phyloP scores from a whole-genome alignment of 2,888 invertebrate genomes.

The Incurvaria masculella region DNA sequence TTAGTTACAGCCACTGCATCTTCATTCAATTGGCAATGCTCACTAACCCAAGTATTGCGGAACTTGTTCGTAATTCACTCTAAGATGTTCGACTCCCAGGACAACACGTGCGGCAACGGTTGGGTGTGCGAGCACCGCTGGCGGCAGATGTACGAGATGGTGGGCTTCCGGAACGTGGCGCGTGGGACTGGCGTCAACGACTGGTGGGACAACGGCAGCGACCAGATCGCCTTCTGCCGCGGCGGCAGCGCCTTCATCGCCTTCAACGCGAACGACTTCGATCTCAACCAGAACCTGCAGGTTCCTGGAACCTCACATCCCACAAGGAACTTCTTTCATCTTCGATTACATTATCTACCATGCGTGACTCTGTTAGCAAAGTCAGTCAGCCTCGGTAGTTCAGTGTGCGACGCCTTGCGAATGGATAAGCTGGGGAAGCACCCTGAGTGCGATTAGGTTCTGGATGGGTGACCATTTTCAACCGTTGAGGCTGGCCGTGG shows the following conservation, averaged over 20 bases:
- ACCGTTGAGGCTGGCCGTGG: too few species aligned
- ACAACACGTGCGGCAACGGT: slow-evolving; percentile 64
- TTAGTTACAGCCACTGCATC: not conserved
- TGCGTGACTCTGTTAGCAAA: too few species aligned
- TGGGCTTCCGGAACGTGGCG: slow-evolving; percentile 66
- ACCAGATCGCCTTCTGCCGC: slow-evolving; percentile 80
- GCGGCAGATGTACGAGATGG: slow-evolving; percentile 77
- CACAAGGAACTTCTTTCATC: too few species aligned
- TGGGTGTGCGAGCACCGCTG: slow-evolving; percentile 85
- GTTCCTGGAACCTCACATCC: too few species aligned
- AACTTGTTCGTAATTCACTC: not conserved
- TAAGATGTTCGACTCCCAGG: slow-evolving; percentile 23
- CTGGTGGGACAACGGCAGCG: slow-evolving; percentile 79
- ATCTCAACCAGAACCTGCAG: slow-evolving; percentile 55
- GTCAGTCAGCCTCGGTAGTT: too few species aligned
- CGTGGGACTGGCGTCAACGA: slow-evolving; percentile 46
- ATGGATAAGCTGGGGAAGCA: too few species aligned
- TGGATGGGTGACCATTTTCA: too few species aligned
- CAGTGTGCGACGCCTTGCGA: too few species aligned
- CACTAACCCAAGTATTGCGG: slow-evolving; percentile 3
- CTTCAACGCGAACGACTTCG: slow-evolving; percentile 63
- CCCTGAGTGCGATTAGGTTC: too few species aligned
- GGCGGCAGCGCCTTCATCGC: slow-evolving; percentile 70
- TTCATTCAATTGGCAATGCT: not conserved
- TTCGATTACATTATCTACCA: too few species aligned